Percentiles rank a stretch among this genome's conserved stretches.
phyloP scores from a whole-genome alignment of 2,113 vertebrate genomes.

The Amblyopsis rosae region DNA sequence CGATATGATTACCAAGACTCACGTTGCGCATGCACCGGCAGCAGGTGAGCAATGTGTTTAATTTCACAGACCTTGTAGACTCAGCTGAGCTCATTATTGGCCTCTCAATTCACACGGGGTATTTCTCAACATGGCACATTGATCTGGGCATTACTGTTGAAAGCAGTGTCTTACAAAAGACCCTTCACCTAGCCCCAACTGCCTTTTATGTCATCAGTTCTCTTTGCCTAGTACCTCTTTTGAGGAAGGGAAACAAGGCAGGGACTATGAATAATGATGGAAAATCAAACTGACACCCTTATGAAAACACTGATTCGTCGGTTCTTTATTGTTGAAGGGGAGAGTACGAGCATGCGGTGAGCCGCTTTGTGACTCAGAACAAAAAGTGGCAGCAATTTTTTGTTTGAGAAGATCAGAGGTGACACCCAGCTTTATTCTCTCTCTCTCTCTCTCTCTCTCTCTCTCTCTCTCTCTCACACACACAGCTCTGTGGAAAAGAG shows the following conservation, averaged over 20 bases:
- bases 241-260: slow-evolving; percentile 25
- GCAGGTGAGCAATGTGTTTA: slow-evolving; percentile 73
- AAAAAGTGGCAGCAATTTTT: slow-evolving; percentile 45
- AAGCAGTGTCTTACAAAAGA: slow-evolving; percentile 59
- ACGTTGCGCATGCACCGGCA: slow-evolving; percentile 45
- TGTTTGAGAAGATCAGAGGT: slow-evolving; percentile 49
- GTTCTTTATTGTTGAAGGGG: slow-evolving; percentile 23
- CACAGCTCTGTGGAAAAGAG: slow-evolving; percentile 16
- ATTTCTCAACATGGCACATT: slow-evolving; percentile 61
- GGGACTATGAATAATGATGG: slow-evolving; percentile 54
- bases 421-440: slow-evolving; percentile 35
- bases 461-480: neutral
- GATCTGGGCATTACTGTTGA: slow-evolving; percentile 58
- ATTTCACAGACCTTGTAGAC: slow-evolving; percentile 64
- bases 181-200: slow-evolving; percentile 38
- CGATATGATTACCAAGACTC: slow-evolving; percentile 57
- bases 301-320: slow-evolving; percentile 54
- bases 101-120: slow-evolving; percentile 60
- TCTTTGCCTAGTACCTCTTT: slow-evolving; percentile 13
- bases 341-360: slow-evolving; percentile 36
- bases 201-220: slow-evolving; percentile 11
- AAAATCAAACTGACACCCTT: slow-evolving; percentile 19
- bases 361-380: slow-evolving; percentile 47
- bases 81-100: slow-evolving; percentile 62
- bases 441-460: no score